phyloP scores from a whole-genome alignment of 2,888 invertebrate genomes.

The Hylaea fasciaria region DNA sequence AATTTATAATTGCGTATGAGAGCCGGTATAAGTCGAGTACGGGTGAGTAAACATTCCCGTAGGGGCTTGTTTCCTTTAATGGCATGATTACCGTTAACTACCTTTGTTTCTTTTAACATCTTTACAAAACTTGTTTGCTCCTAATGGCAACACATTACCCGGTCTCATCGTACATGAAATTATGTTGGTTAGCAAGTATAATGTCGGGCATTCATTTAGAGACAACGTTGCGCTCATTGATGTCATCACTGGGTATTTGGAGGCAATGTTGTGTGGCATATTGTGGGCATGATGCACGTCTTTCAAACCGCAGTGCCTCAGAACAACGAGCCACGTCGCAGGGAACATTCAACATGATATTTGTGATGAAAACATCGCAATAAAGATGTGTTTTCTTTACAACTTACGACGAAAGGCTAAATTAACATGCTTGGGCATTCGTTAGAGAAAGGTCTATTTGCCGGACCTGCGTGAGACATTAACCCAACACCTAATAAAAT shows the following conservation, averaged over 20 bases:
- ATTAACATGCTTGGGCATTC: not conserved
- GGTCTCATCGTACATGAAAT: constrained; percentile 3
- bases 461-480: not conserved
- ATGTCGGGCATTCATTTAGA: no score
- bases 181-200: not conserved
- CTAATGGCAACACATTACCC: constrained; percentile 17
- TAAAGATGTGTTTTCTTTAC: no score
- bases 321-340: no score
- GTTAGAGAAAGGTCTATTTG: not conserved
- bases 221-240: no score
- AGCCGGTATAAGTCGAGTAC: constrained; percentile 18
- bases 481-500: not conserved
- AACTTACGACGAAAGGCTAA: no score
- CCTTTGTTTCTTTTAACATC: constrained; percentile 17
- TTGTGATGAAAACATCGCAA: no score
- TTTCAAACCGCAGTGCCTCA: no score
- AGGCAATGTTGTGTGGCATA: no score
- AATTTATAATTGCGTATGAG: constrained; percentile 17
- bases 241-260: not conserved
- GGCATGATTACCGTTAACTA: constrained; percentile 19
- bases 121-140: constrained; percentile 12
- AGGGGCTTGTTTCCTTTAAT: constrained; percentile 21
- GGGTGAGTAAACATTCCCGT: constrained; percentile 4
- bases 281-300: no score
- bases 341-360: no score